Conservation (phyloP, 2,888 invertebrate species). For the Octonoba sinensis region DNA sequence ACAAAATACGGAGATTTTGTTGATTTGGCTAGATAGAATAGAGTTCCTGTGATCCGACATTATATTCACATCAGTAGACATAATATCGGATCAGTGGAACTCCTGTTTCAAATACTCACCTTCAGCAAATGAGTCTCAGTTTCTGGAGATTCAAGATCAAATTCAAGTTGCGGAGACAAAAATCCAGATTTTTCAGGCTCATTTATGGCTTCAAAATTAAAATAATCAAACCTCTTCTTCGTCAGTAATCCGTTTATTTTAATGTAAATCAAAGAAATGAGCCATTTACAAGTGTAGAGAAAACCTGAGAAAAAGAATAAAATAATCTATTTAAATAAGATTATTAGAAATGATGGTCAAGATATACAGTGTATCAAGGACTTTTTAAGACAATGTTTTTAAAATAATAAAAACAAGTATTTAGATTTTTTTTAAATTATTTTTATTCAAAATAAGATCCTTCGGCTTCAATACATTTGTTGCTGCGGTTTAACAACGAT, state of each 20-base stretch:
- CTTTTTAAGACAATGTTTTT: too few species aligned
- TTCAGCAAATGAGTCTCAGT: constrained; percentile 5
- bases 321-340: too few species aligned
- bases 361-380: too few species aligned
- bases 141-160: constrained; percentile 11
- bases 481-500: too few species aligned
- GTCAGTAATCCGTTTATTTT: neutral
- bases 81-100: too few species aligned
- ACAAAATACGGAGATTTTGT: neutral
- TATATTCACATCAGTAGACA: too few species aligned
- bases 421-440: too few species aligned
- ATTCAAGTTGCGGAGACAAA: constrained; percentile 4
- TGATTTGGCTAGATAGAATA: neutral
- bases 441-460: too few species aligned
- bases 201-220: neutral
- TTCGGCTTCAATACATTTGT: too few species aligned
- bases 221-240: constrained; percentile 7
- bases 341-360: too few species aligned
- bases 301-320: neutral
- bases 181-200: constrained; percentile 11
- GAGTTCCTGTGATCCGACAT: too few species aligned
- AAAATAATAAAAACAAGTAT: too few species aligned
- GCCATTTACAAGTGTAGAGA: constrained; percentile 6
- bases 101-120: constrained; percentile 3
- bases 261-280: neutral